These are phyloP conservation scores for Telmatochromis bifrenatus DNA, from an alignment of 2,113 vertebrate species.

Conservation along the genomic window DNA sequence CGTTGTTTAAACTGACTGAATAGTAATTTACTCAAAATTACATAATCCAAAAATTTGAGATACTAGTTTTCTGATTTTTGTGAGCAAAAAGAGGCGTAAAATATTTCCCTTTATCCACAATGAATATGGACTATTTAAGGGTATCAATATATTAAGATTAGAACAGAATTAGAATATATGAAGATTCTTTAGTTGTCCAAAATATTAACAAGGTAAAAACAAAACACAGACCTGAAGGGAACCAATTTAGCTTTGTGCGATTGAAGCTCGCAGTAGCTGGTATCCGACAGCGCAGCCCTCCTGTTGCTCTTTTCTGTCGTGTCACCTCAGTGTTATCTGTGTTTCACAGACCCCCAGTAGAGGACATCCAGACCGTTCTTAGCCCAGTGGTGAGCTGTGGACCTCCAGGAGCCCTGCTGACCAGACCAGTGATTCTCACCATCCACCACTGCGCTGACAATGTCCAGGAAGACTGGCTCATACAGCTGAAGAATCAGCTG, in stretches of 20 bases:
- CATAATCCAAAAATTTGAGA: not conserved
- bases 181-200: not conserved
- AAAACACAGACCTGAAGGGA: not conserved
- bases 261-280: not conserved
- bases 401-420: constrained; percentile 84
- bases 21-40: not conserved
- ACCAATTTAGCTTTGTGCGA: not conserved
- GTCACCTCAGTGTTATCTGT: constrained; percentile 21
- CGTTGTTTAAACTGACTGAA: not conserved
- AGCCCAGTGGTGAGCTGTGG: constrained; percentile 93
- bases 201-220: not conserved
- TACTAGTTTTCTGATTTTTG: not conserved
- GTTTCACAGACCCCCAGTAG: constrained; percentile 77
- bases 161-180: not conserved
- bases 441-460: constrained; percentile 88
- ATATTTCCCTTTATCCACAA: not conserved
- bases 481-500: constrained; percentile 84
- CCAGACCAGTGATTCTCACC: constrained; percentile 83
- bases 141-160: not conserved
- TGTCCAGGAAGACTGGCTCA: constrained; percentile 86
- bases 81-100: not conserved
- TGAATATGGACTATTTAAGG: not conserved
- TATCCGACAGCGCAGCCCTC: not conserved
- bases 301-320: not conserved
- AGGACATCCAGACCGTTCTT: constrained; percentile 86